phyloP scores from a whole-genome alignment of 2,797 vertebrate species.

The Oryzias sinensis region DNA sequence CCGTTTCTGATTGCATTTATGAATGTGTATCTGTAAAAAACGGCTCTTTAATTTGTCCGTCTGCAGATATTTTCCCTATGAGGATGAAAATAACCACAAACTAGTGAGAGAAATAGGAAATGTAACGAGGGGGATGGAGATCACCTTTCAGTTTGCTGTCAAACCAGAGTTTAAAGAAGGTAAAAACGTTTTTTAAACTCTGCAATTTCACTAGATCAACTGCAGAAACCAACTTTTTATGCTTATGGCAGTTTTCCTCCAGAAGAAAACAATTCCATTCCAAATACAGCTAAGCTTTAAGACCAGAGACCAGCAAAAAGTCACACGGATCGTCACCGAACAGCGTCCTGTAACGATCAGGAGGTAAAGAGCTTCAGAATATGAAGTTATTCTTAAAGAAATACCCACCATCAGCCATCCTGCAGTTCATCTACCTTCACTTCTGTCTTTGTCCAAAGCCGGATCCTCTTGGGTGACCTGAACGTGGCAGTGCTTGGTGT shows the following conservation, averaged over 20 bases:
- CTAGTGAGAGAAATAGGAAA: conserved; percentile 74
- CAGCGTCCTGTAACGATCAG: conserved; percentile 65
- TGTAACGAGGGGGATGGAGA: conserved; percentile 69
- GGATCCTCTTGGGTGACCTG: conserved; percentile 60
- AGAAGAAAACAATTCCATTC: conserved; percentile 67
- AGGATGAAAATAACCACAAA: conserved; percentile 63
- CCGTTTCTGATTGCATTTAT: neutral
- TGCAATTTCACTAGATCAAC: neutral
- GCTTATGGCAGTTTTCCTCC: conserved; percentile 59
- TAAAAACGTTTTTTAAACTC: conserved; percentile 27
- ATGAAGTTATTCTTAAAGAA: too few relatives aligned
- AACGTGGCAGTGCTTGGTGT: conserved; percentile 75
- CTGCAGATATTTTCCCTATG: conserved; percentile 73
- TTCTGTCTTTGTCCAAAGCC: conserved; percentile 39
- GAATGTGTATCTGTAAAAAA: neutral
- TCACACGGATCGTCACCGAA: conserved; percentile 71
- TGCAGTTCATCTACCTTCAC: neutral
- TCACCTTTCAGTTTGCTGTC: conserved; percentile 77
- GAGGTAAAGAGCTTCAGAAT: conserved; percentile 54
- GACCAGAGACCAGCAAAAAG: conserved; percentile 71
- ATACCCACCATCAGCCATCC: neutral
- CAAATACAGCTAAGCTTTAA: conserved; percentile 77
- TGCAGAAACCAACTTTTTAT: neutral
- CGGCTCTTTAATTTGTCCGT: neutral
- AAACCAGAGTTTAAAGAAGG: conserved; percentile 66